Conservation (phyloP, 2,113 vertebrate species). For the Clarias macrocephalus region DNA sequence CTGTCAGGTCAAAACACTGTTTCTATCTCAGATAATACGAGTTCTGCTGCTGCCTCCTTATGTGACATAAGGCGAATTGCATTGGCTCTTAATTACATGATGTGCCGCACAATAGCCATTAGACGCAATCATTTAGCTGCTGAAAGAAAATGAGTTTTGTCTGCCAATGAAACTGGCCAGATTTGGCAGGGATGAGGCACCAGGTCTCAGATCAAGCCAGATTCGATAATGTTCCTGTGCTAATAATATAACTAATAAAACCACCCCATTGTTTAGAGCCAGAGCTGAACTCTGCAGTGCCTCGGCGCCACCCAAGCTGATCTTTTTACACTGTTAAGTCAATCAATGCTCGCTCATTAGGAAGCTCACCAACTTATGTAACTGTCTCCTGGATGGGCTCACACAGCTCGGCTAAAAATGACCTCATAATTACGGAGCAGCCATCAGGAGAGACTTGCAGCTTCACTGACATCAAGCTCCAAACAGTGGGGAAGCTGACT, state of each 20-base stretch:
- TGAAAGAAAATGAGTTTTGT: constrained; percentile 70
- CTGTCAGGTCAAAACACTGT: constrained; percentile 60
- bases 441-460: constrained; percentile 67
- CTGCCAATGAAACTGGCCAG: constrained; percentile 69
- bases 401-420: constrained; percentile 74
- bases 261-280: constrained; percentile 37
- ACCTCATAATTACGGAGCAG: constrained; percentile 77
- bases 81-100: constrained; percentile 75
- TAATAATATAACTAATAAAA: constrained; percentile 61
- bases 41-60: constrained; percentile 55
- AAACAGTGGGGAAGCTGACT: constrained; percentile 33
- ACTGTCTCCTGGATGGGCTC: constrained; percentile 76
- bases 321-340: constrained; percentile 66
- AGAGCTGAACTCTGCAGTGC: constrained; percentile 42
- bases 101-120: constrained; percentile 71
- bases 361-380: constrained; percentile 79
- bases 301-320: constrained; percentile 52
- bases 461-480: constrained; percentile 54
- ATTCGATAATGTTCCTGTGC: constrained; percentile 52
- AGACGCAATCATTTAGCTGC: constrained; percentile 71
- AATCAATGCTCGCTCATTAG: constrained; percentile 81
- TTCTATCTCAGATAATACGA: constrained; percentile 57
- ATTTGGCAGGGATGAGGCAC: constrained; percentile 60
- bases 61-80: constrained; percentile 72
- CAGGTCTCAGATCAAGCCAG: constrained; percentile 66